Evolutionary conservation across 2,888 invertebrate genomes (phyloP).

Genomic region (Melanostoma mellinum): DNA sequence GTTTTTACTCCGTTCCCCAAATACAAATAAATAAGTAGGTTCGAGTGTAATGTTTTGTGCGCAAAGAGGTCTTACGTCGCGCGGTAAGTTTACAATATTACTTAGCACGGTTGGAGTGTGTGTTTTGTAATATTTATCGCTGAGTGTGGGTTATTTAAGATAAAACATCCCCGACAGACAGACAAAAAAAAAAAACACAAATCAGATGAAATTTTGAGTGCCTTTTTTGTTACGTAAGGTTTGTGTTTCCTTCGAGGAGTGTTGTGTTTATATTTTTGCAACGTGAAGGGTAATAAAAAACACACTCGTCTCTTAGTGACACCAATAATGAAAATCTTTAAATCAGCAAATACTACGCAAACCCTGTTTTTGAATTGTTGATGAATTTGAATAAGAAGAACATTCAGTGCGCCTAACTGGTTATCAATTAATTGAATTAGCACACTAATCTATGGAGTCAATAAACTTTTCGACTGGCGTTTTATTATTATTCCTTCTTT

Average conservation of each 20-base stretch:
- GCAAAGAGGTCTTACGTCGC: conserved; percentile 14
- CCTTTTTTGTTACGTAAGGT: conserved; percentile 49
- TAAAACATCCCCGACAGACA: conserved; percentile 3
- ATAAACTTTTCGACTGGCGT: conserved; percentile 64
- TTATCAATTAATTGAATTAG: conserved; percentile 67
- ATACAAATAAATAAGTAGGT: no score
- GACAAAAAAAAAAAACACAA: neutral
- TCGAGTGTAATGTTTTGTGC: no score
- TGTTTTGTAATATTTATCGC: conserved; percentile 61
- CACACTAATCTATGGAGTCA: conserved; percentile 71
- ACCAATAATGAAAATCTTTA: conserved; percentile 11
- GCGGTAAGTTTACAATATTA: conserved; percentile 47
- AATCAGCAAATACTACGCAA: no score
- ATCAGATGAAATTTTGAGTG: neutral
- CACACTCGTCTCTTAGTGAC: neutral
- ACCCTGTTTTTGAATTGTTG: neutral
- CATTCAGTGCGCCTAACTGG: conserved; percentile 54
- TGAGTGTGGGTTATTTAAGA: conserved; percentile 37
- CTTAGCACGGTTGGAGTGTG: conserved; percentile 44
- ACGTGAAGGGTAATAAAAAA: conserved; percentile 29
- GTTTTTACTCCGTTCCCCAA: conserved; percentile 6
- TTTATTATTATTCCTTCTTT: conserved; percentile 25
- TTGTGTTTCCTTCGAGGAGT: neutral
- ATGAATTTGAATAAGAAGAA: neutral
- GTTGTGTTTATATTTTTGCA: conserved; percentile 38